Evolutionary conservation across 1,140 invertebrate genomes (phyloP).

Genomic region (Lutraria rhynchaena): DNA sequence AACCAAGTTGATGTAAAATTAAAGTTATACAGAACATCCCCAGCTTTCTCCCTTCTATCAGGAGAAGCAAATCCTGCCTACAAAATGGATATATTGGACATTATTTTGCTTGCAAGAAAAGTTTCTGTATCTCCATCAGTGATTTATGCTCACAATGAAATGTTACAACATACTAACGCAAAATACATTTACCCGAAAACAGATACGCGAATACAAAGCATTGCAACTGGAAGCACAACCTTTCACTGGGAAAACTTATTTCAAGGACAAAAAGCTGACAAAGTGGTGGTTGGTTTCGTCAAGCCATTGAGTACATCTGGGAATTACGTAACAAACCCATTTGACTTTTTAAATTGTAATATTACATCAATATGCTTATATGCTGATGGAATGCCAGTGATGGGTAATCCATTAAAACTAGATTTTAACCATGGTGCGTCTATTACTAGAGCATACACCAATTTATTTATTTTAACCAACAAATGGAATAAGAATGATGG

Average conservation of each 20-base stretch:
- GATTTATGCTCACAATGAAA: slow-evolving; percentile 33
- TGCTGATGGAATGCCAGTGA: slow-evolving; percentile 40
- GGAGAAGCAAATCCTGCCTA: slow-evolving; percentile 5
- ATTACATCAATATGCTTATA: slow-evolving; percentile 33
- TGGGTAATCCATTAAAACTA: slow-evolving; percentile 35
- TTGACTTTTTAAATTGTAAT: slow-evolving; percentile 39
- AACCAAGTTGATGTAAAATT: slow-evolving; percentile 54
- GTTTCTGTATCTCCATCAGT: slow-evolving; percentile 20
- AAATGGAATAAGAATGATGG: slow-evolving; percentile 25
- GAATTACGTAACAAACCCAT: slow-evolving; percentile 37
- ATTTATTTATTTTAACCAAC: slow-evolving; percentile 8
- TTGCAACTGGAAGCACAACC: slow-evolving; percentile 33
- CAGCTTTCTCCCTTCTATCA: slow-evolving; percentile 28
- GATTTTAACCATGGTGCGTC: slow-evolving; percentile 10
- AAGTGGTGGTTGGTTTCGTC: slow-evolving; percentile 32
- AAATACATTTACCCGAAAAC: slow-evolving; percentile 24
- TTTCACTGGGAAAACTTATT: slow-evolving; percentile 53
- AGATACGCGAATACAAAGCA: slow-evolving; percentile 41
- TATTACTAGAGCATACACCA: slow-evolving; percentile 30
- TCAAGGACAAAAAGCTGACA: slow-evolving; percentile 35
- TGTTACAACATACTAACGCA: slow-evolving; percentile 32
- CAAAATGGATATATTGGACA: slow-evolving; percentile 39
- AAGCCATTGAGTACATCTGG: slow-evolving; percentile 36
- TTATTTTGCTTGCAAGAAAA: slow-evolving; percentile 42
- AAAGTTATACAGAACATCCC: slow-evolving; percentile 27